A percentile compares a stretch with the other conserved stretches of the same genome.
phyloP scores from a whole-genome alignment of 2,797 vertebrate species.

The Neomorphus geoffroyi region DNA sequence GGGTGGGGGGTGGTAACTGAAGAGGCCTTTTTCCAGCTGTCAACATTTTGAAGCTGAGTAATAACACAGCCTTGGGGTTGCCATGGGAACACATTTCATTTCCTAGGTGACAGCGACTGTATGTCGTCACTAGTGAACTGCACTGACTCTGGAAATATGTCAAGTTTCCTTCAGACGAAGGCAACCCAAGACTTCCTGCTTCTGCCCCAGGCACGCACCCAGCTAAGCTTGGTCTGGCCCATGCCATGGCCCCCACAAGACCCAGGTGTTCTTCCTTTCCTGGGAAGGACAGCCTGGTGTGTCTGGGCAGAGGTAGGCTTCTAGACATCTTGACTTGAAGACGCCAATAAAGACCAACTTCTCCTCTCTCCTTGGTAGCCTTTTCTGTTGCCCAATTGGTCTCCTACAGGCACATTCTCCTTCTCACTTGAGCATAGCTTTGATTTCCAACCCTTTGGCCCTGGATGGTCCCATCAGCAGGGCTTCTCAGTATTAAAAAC shows the following conservation, averaged over 20 bases:
- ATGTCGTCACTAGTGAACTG: conserved; percentile 72
- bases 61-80: conserved; percentile 70
- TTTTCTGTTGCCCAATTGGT: background rate
- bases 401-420: background rate
- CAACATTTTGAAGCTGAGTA: conserved; percentile 69
- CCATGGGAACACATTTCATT: conserved; percentile 76
- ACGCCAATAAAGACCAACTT: background rate
- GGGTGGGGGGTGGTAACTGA: background rate
- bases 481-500: background rate
- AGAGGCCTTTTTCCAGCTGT: conserved; percentile 56
- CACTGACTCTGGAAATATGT: conserved; percentile 55
- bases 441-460: background rate
- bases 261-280: rapidly evolving
- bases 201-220: rapidly evolving
- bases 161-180: background rate
- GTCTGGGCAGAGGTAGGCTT: background rate
- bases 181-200: background rate
- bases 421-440: background rate
- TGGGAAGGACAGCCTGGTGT: too few species aligned
- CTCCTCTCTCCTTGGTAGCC: background rate
- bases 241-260: rapidly evolving
- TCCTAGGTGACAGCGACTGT: conserved; percentile 75
- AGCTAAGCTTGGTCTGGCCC: rapidly evolving
- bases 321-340: background rate
- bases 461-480: background rate